Evolutionary conservation across 2,113 vertebrate genomes (phyloP).

Genomic region (Crotophaga sulcirostris): DNA sequence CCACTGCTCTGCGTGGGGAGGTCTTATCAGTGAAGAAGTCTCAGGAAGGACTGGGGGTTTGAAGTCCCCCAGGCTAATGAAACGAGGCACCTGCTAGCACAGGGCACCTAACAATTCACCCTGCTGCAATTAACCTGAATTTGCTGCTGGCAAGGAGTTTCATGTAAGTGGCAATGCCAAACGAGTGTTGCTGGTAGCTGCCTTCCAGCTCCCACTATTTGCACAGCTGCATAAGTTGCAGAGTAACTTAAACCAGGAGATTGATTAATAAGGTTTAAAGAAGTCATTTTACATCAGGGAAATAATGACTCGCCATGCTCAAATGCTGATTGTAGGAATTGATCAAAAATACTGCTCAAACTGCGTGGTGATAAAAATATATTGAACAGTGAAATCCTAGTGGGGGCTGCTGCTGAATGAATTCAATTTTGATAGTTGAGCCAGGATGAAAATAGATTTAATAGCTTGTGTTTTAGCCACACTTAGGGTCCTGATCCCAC

Average conservation of each 20-base stretch:
- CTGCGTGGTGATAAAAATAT: background rate
- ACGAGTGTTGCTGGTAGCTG: background rate
- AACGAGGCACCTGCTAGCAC: background rate
- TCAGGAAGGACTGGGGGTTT: background rate
- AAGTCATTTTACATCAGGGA: background rate
- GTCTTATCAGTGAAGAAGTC: background rate
- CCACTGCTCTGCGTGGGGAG: background rate
- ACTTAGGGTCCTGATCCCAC: background rate
- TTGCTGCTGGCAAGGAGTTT: background rate
- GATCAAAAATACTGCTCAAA: conserved; percentile 34
- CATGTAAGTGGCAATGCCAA: background rate
- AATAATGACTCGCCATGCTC: background rate
- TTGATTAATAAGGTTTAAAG: conserved; percentile 27
- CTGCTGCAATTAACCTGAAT: background rate
- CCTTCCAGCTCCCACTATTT: background rate
- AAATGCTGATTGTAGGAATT: conserved; percentile 24
- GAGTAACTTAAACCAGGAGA: background rate
- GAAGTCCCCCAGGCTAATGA: background rate
- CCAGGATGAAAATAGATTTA: background rate
- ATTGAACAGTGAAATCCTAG: conserved; percentile 10
- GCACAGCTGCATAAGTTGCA: background rate
- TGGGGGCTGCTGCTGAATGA: background rate
- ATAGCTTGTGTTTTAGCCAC: background rate
- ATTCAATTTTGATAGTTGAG: background rate
- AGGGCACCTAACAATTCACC: background rate